Evolutionary conservation across 2,888 invertebrate genomes (phyloP).

Genomic region (Tachystola acroxantha): DNA sequence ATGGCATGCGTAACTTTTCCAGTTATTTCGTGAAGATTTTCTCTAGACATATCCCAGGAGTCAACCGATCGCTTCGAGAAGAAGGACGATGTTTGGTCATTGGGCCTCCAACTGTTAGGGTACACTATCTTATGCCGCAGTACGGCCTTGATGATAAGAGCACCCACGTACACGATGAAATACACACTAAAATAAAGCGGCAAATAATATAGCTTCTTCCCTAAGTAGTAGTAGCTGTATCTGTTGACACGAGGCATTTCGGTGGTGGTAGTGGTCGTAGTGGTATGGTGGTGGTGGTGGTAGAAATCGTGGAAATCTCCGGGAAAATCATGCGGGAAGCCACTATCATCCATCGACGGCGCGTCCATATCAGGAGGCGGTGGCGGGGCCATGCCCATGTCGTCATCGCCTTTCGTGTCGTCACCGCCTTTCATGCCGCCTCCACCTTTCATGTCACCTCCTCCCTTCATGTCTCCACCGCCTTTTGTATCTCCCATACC

Average conservation of each 20-base stretch:
- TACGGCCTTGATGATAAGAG: constrained; percentile 84
- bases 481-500: constrained; percentile 25
- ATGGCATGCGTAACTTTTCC: constrained; percentile 64
- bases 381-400: constrained; percentile 55
- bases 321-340: constrained; percentile 69
- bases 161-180: constrained; percentile 83
- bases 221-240: constrained; percentile 86
- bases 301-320: constrained; percentile 42
- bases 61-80: constrained; percentile 64
- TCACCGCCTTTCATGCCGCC: constrained; percentile 3
- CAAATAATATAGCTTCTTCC: constrained; percentile 85
- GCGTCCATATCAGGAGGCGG: constrained; percentile 35
- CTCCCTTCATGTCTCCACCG: constrained; percentile 32
- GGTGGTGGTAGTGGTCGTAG: constrained; percentile 63
- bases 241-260: constrained; percentile 79
- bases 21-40: constrained; percentile 68
- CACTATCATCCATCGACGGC: constrained; percentile 49
- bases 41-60: constrained; percentile 65
- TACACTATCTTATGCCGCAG: constrained; percentile 84
- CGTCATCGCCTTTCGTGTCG: constrained; percentile 28
- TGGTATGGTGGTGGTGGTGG: constrained; percentile 52
- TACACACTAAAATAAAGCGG: constrained; percentile 87
- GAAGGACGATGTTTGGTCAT: constrained; percentile 53
- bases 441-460: constrained; percentile 30
- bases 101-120: constrained; percentile 74